These are phyloP conservation scores for Volucella zonaria DNA, from an alignment of 2,888 invertebrate genomes.

Conservation along the genomic window DNA sequence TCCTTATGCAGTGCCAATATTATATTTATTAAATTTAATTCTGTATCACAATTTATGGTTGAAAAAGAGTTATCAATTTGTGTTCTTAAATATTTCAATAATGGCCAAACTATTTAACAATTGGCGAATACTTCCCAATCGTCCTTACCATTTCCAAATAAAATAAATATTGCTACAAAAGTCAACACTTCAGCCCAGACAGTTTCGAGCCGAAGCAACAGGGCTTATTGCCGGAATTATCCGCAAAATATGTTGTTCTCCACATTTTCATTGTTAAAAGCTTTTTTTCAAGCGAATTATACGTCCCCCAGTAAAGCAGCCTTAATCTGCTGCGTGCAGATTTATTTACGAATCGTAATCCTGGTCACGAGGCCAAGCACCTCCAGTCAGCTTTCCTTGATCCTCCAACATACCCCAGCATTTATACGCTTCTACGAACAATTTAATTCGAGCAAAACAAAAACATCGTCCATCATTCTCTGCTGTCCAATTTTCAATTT, in stretches of 20 bases:
- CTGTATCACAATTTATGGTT: too few relatives aligned
- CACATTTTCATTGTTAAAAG: not conserved
- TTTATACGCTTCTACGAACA: conserved; percentile 5
- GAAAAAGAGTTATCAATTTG: too few relatives aligned
- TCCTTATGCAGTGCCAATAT: too few relatives aligned
- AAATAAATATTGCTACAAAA: too few relatives aligned
- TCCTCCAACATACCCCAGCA: conserved; percentile 6
- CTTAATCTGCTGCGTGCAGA: conserved; percentile 51
- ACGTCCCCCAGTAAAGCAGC: conserved; percentile 15
- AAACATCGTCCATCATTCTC: conserved; percentile 69
- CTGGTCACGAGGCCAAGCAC: conserved; percentile 39
- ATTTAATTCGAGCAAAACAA: conserved; percentile 62
- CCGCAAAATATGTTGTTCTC: conserved; percentile 6
- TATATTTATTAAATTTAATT: too few relatives aligned
- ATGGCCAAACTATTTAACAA: too few relatives aligned
- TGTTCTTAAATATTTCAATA: too few relatives aligned
- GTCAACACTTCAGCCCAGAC: too few relatives aligned
- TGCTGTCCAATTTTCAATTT: conserved; percentile 73
- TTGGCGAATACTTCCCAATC: too few relatives aligned
- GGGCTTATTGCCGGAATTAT: conserved; percentile 12
- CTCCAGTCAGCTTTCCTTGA: not conserved
- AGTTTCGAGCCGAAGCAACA: conserved; percentile 10
- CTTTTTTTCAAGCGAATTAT: conserved; percentile 1
- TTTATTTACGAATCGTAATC: conserved; percentile 45
- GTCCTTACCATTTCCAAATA: too few relatives aligned